Conservation (phyloP, 2,797 vertebrate genomes). For the Alfaro cultratus region DNA sequence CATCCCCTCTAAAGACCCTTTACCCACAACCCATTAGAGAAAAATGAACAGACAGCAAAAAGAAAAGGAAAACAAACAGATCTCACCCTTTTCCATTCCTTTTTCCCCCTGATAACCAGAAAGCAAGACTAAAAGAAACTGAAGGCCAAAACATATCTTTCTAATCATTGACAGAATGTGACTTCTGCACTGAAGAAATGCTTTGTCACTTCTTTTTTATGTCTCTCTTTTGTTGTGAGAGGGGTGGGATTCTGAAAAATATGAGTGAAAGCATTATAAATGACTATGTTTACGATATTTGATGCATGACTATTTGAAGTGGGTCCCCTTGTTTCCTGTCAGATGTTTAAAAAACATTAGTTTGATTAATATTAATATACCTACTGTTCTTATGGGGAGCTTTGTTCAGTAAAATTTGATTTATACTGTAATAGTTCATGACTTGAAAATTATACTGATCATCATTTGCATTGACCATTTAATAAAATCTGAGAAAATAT, state of each 20-base stretch:
- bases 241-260: too few species aligned
- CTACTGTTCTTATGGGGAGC: too few species aligned
- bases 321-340: neutral
- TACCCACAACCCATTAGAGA: constrained; percentile 20
- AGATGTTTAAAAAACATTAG: neutral
- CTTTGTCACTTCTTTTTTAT: neutral
- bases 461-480: too few species aligned
- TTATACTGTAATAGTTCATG: too few species aligned
- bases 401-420: too few species aligned
- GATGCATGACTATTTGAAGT: neutral
- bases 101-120: neutral
- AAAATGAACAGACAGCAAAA: constrained; percentile 10
- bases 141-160: neutral
- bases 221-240: too few species aligned
- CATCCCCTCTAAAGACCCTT: constrained; percentile 24
- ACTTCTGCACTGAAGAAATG: neutral
- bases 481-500: too few species aligned
- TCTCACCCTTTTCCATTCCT: neutral
- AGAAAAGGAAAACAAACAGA: neutral
- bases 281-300: neutral
- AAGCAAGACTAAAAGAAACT: neutral
- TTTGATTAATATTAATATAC: neutral
- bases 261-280: neutral
- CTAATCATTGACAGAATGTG: neutral
- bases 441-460: too few species aligned